phyloP scores from a whole-genome alignment of 2,113 vertebrate species.

The Pangasianodon gigas region DNA sequence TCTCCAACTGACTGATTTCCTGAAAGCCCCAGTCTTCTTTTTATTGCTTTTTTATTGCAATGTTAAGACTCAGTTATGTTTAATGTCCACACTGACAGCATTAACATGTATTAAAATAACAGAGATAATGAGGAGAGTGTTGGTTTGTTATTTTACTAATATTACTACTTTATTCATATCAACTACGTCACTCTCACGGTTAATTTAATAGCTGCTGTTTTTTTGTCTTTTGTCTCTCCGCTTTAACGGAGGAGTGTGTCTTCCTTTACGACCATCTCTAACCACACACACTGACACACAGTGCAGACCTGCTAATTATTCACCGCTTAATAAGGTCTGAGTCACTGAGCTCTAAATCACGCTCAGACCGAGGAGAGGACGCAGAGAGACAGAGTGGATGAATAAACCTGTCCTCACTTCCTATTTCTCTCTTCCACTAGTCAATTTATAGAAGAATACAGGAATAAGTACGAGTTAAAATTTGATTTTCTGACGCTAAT shows the following conservation, averaged over 20 bases:
- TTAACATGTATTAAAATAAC: not conserved
- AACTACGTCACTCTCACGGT: not conserved
- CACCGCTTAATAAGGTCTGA: conserved; percentile 67
- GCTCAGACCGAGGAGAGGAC: conserved; percentile 13
- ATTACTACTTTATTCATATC: not conserved
- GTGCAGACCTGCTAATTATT: conserved; percentile 63
- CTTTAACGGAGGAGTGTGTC: not conserved
- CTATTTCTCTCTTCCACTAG: not conserved
- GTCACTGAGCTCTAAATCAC: conserved; percentile 67
- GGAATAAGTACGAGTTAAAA: not conserved
- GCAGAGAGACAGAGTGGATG: not conserved
- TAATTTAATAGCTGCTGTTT: not conserved
- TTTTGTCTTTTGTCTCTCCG: not conserved
- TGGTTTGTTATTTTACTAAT: not conserved
- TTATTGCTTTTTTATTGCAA: too few species aligned
- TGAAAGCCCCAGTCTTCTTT: not conserved
- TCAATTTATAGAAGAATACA: not conserved
- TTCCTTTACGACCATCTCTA: not conserved
- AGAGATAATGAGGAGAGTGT: not conserved
- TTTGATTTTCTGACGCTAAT: not conserved
- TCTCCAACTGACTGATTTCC: not conserved
- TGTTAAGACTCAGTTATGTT: not conserved
- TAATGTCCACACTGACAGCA: not conserved
- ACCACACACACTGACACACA: conserved; percentile 2
- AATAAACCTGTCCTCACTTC: conserved; percentile 17